Base-by-base conservation (phyloP, 2,888 invertebrate species). In the Iphiclides podalirius region DNA sequence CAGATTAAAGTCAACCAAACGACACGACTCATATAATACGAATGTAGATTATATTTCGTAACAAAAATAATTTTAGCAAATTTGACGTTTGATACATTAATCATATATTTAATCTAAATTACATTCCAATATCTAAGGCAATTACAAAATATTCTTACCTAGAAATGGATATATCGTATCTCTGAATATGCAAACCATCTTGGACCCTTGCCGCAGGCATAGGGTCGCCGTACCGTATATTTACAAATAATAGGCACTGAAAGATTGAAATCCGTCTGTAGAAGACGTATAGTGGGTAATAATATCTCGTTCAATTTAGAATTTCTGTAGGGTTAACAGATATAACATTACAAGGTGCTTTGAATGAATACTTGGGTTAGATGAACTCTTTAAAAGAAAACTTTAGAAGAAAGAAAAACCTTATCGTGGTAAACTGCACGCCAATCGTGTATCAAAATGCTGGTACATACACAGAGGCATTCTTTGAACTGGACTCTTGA, bases 171-270 rank as follows among this genome's bases (percentile, higher is more conserved):
- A 80, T 80, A 84, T 81, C 80, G 83, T 81, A 82, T 82, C 79
- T 81, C 77, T 82, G 82, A 83, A 82, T 61, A 66, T 71, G 67
- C 70, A 69, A 65, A 66, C 63, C 66, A 57, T 60, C 54, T 58
- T 58, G 64, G 59, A 55, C 53, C 40, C 23, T 47, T 47, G 53
- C 57, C 51, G 47, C 53, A 54, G 49, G 48, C 55, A 59, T 45
- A 55, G 39, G 39, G 35, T 38, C 48, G 58, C 58, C 64, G 61
- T 67, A 70, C 61, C 67, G 65, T 67, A 67, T 62, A 64, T 74
- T 68, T 77, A 75, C 72, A 79, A 77, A 81, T 67, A 76, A 81
- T 75, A 84, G 81, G 76, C 82, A 82, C 83, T 79, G 76, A 73
- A 78, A 70, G 60, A 69, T 68, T 73, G 72, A 64, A 68, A 70